Conservation (phyloP, 2,113 vertebrate species). For the Scolopax mira region DNA sequence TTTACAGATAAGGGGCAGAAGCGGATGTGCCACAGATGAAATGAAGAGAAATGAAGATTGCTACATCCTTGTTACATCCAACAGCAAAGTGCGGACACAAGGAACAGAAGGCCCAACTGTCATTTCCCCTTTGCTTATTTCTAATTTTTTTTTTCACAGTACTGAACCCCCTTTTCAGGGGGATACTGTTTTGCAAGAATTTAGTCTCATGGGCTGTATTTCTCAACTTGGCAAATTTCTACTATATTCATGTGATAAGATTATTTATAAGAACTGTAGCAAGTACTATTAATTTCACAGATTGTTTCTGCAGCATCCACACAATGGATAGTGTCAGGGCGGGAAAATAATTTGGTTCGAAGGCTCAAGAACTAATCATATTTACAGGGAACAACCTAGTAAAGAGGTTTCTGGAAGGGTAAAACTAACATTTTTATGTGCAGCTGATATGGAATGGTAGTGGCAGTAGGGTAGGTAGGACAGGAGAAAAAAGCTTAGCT, state of each 20-base stretch:
- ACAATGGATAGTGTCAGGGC: not conserved
- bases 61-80: not conserved
- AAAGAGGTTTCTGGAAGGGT: not conserved
- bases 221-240: slow-evolving; percentile 5
- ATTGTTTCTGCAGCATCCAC: not conserved
- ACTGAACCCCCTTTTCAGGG: not conserved
- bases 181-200: not conserved
- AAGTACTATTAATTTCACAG: slow-evolving; percentile 23
- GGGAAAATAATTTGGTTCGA: not conserved
- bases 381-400: not conserved
- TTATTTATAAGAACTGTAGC: slow-evolving; percentile 19
- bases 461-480: not conserved
- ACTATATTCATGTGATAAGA: not conserved
- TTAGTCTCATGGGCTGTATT: not conserved
- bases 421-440: not conserved
- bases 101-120: not conserved
- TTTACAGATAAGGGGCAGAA: not conserved
- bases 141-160: not conserved
- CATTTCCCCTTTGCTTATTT: not conserved
- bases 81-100: not conserved
- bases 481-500: not conserved
- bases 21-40: not conserved
- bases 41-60: not conserved
- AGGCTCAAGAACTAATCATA: not conserved
- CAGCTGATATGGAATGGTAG: not conserved